Conservation (phyloP, 2,797 vertebrate species). For the Rhabdomys pumilio region DNA sequence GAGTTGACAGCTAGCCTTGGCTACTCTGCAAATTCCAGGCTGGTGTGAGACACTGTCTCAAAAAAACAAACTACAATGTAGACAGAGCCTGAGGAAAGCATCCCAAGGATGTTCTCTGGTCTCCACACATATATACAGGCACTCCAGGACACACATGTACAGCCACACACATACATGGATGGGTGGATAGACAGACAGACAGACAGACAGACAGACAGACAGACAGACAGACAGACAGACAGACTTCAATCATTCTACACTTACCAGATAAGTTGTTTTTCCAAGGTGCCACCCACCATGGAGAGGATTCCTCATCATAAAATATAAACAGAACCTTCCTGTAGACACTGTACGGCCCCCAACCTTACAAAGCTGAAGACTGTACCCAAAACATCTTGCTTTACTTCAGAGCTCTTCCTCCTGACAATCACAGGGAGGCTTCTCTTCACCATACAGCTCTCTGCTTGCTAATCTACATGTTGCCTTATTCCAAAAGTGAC, state of each 20-base stretch:
- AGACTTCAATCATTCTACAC: neutral
- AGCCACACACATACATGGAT: neutral
- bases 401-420: neutral
- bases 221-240: no score
- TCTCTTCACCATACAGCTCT: conserved; percentile 26
- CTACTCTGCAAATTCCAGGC: neutral
- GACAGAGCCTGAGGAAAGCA: neutral
- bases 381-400: neutral
- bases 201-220: neutral
- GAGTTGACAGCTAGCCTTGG: neutral
- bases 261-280: neutral
- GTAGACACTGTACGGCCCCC: neutral
- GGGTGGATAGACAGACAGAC: no score
- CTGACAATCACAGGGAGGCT: neutral
- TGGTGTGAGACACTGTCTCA: neutral
- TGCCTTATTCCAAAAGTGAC: conserved; percentile 38
- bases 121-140: neutral
- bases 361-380: neutral
- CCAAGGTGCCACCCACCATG: neutral
- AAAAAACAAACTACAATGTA: neutral
- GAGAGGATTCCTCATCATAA: neutral
- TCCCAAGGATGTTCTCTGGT: neutral
- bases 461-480: conserved; percentile 8
- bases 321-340: conserved; percentile 41
- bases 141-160: neutral